Evolutionary conservation across 2,797 vertebrate species (phyloP).

Genomic region (Notoglanidium macrostoma): DNA sequence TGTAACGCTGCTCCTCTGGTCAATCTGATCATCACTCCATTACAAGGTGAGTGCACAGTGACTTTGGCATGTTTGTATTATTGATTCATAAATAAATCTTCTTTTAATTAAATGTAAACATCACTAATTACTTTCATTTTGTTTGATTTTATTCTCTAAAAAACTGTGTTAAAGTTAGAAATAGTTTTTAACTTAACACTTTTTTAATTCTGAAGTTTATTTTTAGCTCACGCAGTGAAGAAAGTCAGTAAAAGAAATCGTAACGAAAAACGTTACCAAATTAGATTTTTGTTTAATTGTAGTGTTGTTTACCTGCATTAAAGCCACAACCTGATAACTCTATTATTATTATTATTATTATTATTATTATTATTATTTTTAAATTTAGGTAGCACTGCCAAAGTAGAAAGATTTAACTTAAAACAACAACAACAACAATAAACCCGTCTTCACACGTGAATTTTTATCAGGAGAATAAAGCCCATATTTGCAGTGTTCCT

Average conservation of each 20-base stretch:
- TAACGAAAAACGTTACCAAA: not conserved
- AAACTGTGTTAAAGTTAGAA: not conserved
- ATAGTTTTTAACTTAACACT: no score
- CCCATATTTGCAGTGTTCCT: not conserved
- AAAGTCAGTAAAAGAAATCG: not conserved
- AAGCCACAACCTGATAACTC: not conserved
- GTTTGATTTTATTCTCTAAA: not conserved
- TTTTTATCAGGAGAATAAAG: not conserved
- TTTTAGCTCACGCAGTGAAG: not conserved
- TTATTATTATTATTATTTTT: not conserved
- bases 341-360: no score
- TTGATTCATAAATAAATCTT: not conserved
- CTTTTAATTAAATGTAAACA: not conserved
- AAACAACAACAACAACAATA: no score
- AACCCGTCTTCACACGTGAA: not conserved
- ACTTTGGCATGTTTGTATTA: not conserved
- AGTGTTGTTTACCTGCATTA: not conserved
- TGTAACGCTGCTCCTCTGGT: not conserved
- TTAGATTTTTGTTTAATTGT: not conserved
- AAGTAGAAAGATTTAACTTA: not conserved
- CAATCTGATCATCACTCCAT: slow-evolving; percentile 13
- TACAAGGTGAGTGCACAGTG: not conserved
- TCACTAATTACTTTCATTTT: not conserved
- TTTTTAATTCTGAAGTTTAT: not conserved
- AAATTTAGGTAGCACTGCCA: not conserved